Percentiles rank a stretch among this genome's conserved stretches.
Conservation (phyloP, 2,113 vertebrate species). For the Phoxinus phoxinus region DNA sequence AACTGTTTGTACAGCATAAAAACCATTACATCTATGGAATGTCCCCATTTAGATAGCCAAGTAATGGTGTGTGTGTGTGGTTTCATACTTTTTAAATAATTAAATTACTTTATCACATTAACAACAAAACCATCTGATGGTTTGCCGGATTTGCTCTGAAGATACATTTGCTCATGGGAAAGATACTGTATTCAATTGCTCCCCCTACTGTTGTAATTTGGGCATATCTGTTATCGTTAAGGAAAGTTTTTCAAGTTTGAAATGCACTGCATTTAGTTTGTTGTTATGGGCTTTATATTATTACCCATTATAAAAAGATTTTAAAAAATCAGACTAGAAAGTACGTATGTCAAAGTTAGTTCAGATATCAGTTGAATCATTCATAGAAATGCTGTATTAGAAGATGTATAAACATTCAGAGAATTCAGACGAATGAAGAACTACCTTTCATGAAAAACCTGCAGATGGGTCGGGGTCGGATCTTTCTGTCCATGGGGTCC, state of each 20-base stretch:
- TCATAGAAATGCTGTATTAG: not conserved
- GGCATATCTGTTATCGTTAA: too few relatives aligned
- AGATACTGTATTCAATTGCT: conserved; percentile 31
- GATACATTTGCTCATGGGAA: not conserved
- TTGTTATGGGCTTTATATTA: not conserved
- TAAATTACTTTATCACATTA: not conserved
- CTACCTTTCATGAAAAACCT: conserved; percentile 98
- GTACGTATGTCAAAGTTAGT: not conserved
- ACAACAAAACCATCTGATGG: not conserved
- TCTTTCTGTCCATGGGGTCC: conserved; percentile 94
- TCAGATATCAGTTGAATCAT: not conserved
- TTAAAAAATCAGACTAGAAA: too few relatives aligned
- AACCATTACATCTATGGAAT: too few relatives aligned
- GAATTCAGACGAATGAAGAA: not conserved
- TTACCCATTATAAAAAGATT: not conserved
- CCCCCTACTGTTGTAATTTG: conserved; percentile 58
- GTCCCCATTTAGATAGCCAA: too few relatives aligned
- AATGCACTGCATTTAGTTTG: too few relatives aligned
- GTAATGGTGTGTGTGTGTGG: too few relatives aligned
- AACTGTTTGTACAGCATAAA: too few relatives aligned
- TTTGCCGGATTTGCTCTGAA: not conserved
- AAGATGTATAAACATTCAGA: not conserved
- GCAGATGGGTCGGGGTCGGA: conserved; percentile 93
- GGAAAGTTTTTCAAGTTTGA: too few relatives aligned
- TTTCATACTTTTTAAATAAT: not conserved